phyloP scores from a whole-genome alignment of 2,113 vertebrate species.

The Lucifuga dentata region DNA sequence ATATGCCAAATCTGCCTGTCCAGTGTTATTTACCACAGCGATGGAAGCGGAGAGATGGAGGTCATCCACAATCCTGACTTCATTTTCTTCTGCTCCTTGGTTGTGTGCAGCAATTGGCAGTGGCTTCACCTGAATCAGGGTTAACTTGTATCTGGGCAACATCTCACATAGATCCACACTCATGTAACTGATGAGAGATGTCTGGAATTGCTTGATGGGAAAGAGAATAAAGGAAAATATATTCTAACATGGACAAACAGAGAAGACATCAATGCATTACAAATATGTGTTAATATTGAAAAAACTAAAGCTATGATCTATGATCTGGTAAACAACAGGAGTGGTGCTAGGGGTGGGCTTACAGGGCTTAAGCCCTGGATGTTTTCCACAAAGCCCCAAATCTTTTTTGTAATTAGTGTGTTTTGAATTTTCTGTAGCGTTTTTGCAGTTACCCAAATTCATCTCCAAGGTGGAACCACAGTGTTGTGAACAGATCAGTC shows the following conservation, averaged over 20 bases:
- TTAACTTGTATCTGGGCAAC: slow-evolving; percentile 81
- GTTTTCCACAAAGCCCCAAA: no score
- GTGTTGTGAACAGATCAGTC: no score
- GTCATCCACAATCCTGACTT: background rate
- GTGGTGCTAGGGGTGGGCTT: no score
- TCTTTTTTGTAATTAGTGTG: no score
- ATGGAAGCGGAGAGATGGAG: background rate
- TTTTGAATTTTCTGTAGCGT: no score
- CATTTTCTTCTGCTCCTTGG: background rate
- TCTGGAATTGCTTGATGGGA: slow-evolving; percentile 84
- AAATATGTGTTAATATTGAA: background rate
- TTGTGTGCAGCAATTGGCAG: background rate
- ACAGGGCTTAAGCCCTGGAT: no score
- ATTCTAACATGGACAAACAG: background rate
- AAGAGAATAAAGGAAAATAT: background rate
- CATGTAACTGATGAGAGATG: slow-evolving; percentile 63
- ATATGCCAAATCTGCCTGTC: slow-evolving; percentile 83
- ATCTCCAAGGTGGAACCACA: no score
- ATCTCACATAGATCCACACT: slow-evolving; percentile 61
- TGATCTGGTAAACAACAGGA: no score
- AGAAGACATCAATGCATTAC: background rate
- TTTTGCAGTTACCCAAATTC: no score
- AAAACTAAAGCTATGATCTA: no score
- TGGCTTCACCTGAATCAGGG: slow-evolving; percentile 79
- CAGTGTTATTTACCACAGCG: slow-evolving; percentile 39